phyloP scores from a whole-genome alignment of 2,888 invertebrate genomes.

The Agonum fuliginosum region DNA sequence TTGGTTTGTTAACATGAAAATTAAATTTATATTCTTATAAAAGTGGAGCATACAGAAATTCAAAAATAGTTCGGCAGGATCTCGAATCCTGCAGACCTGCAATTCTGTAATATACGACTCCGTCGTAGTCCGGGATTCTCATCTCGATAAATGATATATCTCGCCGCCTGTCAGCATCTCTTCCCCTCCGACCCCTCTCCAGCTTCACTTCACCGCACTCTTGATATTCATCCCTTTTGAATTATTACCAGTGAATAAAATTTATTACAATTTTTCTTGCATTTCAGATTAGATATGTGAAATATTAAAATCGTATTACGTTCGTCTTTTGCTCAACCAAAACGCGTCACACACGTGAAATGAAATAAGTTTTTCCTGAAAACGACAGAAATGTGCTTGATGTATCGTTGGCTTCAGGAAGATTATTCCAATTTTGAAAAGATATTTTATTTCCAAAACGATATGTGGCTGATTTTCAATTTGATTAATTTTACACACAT shows the following conservation, averaged over 20 bases:
- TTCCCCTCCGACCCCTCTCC: constrained; percentile 63
- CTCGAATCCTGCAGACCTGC: not conserved
- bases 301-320: constrained; percentile 70
- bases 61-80: not conserved
- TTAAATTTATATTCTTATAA: too few species aligned
- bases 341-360: constrained; percentile 43
- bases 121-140: constrained; percentile 44
- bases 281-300: constrained; percentile 71
- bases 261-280: constrained; percentile 70
- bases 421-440: constrained; percentile 20
- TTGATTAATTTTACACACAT: constrained; percentile 21
- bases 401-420: not conserved
- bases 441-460: not conserved
- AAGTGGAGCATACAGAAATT: too few species aligned
- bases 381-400: not conserved
- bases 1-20: too few species aligned
- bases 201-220: constrained; percentile 45
- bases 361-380: constrained; percentile 39
- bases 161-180: constrained; percentile 69
- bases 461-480: not conserved
- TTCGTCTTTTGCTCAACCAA: constrained; percentile 38
- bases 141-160: constrained; percentile 72
- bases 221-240: constrained; percentile 71
- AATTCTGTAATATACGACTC: constrained; percentile 12
- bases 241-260: constrained; percentile 71